Base-by-base conservation (phyloP, 2,888 invertebrate species). In the Ochropleura leucogaster region DNA sequence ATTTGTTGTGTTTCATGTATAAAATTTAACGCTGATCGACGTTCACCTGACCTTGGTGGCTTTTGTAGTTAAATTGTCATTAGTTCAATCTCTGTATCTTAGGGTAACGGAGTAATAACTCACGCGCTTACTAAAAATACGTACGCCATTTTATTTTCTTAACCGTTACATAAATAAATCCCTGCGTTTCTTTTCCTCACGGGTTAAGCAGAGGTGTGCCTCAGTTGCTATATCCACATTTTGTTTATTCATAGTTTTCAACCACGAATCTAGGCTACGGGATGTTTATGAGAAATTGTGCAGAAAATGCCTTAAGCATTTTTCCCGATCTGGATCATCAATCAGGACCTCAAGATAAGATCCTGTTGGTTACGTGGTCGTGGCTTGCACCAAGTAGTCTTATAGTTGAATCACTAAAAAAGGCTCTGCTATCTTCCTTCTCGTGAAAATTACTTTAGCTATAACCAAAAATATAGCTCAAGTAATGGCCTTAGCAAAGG, bases 401-500 rank as follows among this genome's bases (percentile, higher is more conserved):
- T 14, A 20, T 20, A 55, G 20, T 55, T 55, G 12, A 16, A 16
- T 16, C 57, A 14, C 14, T 16, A 14, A 57, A 57, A 57, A 57
- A 57, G 16, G 30, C 16, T 57, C 14, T 30, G 30, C 30, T 30
- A 62, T 42, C n/a, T 6, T 20, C 7, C 7, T 42, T 8, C 49
- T 79, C 66, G 66, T 80, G 57, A 9, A 67, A 55, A 68, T 71
- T 73, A n/a, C 59, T 69, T 63, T 30, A 69, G 47, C 46, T 40
- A 68, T 60, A 65, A 40, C 20, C 63, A 51, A 69, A 83, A 80
- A 72, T 78, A 79, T 72, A 49, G n/a, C 76, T 20, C 12, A 6
- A 74, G 73, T 80, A 78, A 85, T 85, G 71, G 74, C 74, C 59
- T 57, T 71, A 53, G 70, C 57, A 64, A 60, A 72, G 62, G 74